These are phyloP conservation scores for Phalloptychus januarius DNA, from an alignment of 2,797 vertebrate genomes.

Conservation along the genomic window DNA sequence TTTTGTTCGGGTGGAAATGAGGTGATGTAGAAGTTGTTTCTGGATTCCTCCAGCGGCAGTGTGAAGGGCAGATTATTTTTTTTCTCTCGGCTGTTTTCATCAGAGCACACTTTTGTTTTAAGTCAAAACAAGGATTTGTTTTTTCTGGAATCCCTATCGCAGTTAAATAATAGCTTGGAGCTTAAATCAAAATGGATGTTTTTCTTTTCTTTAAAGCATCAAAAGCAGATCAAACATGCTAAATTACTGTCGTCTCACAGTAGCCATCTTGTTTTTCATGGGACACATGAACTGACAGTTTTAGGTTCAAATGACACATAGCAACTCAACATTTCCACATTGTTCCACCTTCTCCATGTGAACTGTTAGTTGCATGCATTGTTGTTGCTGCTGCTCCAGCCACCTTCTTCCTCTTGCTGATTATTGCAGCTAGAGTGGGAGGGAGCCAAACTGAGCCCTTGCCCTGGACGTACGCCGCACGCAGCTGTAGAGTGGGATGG, in stretches of 20 bases:
- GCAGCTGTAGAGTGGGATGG: slow-evolving; percentile 86
- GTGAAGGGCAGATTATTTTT: slow-evolving; percentile 27
- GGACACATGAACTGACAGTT: slow-evolving; percentile 47
- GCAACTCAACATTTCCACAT: slow-evolving; percentile 68
- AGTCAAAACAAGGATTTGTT: slow-evolving; percentile 22
- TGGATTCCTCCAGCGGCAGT: slow-evolving; percentile 36
- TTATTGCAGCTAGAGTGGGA: slow-evolving; percentile 88
- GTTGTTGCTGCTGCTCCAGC: slow-evolving; percentile 86
- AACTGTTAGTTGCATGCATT: slow-evolving; percentile 85
- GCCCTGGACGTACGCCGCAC: slow-evolving; percentile 83
- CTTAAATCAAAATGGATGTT: slow-evolving; percentile 23
- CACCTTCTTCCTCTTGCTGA: slow-evolving; percentile 88
- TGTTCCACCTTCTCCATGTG: slow-evolving; percentile 79
- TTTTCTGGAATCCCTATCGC: slow-evolving; percentile 31
- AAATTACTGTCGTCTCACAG: slow-evolving; percentile 23
- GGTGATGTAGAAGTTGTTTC: slow-evolving; percentile 27
- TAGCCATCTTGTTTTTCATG: slow-evolving; percentile 34
- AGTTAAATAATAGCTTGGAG: slow-evolving; percentile 21
- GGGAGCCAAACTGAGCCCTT: slow-evolving; percentile 83
- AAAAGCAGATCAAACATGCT: slow-evolving; percentile 26
- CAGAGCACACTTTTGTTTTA: slow-evolving; percentile 34
- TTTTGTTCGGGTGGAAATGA: slow-evolving; percentile 12
- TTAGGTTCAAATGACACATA: slow-evolving; percentile 66
- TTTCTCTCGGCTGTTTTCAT: slow-evolving; percentile 42
- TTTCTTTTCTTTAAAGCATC: slow-evolving; percentile 38